These are phyloP conservation scores for Strix uralensis DNA, from an alignment of 2,113 vertebrate species.

Conservation along the genomic window DNA sequence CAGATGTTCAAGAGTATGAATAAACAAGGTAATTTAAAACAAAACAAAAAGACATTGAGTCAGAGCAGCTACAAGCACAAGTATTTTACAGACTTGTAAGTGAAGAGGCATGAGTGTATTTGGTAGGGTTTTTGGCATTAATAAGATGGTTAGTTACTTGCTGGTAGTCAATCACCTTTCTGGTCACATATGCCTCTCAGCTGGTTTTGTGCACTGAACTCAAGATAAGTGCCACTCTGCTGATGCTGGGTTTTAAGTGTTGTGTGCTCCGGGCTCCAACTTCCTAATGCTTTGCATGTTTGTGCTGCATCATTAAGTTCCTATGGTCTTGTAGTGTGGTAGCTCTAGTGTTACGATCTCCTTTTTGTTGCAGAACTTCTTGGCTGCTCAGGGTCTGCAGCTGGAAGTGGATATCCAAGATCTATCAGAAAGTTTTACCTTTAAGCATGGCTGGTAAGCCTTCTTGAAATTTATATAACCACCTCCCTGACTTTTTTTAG, in stretches of 20 bases:
- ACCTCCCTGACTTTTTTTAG: conserved; percentile 59
- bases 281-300: not conserved
- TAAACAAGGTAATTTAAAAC: not conserved
- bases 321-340: not conserved
- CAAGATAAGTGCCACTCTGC: not conserved
- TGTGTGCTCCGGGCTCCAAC: not conserved
- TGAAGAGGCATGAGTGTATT: not conserved
- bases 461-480: conserved; percentile 44
- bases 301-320: not conserved
- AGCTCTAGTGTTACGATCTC: not conserved
- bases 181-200: not conserved
- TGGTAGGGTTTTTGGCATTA: not conserved
- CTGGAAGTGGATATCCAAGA: not conserved
- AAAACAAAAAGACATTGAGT: not conserved
- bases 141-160: not conserved
- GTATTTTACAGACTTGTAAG: not conserved
- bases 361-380: not conserved
- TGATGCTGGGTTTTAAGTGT: not conserved
- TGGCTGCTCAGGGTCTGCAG: not conserved
- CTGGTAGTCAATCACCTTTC: not conserved
- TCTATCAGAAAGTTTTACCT: conserved; percentile 23
- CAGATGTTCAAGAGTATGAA: not conserved
- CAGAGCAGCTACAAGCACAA: not conserved
- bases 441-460: conserved; percentile 25
- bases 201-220: not conserved